A percentile compares a stretch with the other conserved stretches of the same genome.
phyloP scores from a whole-genome alignment of 2,888 invertebrate genomes.

The Nysson spinosus region DNA sequence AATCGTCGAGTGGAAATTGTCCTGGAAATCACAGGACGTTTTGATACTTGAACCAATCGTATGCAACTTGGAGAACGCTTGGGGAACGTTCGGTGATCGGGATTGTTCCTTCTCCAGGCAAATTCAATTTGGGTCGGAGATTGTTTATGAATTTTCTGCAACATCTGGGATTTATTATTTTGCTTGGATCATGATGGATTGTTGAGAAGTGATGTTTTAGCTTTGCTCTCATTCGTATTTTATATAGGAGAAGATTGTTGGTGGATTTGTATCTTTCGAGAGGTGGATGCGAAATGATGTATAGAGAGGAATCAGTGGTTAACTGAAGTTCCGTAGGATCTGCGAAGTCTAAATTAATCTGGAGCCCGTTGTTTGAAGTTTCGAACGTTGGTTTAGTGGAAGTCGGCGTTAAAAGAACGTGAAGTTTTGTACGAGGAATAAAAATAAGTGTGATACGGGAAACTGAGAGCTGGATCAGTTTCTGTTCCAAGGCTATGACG shows the following conservation, averaged over 20 bases:
- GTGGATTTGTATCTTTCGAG: too few relatives aligned
- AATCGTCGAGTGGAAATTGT: conserved; percentile 12
- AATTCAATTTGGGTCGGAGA: conserved; percentile 22
- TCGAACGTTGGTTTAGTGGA: conserved; percentile 29
- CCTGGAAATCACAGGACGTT: background rate
- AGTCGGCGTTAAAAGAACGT: conserved; percentile 41
- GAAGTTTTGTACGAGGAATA: conserved; percentile 41
- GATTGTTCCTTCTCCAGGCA: conserved; percentile 4
- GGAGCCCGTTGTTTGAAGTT: conserved; percentile 47
- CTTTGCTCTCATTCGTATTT: too few relatives aligned
- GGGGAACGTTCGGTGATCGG: background rate
- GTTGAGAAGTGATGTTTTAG: too few relatives aligned
- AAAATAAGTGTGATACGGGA: conserved; percentile 49
- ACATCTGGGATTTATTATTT: background rate
- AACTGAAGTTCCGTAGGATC: conserved; percentile 31
- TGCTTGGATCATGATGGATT: too few relatives aligned
- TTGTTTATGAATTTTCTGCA: background rate
- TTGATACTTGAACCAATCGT: background rate
- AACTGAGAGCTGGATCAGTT: conserved; percentile 29
- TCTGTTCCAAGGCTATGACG: conserved; percentile 15
- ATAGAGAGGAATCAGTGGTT: conserved; percentile 1
- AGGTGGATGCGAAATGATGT: background rate
- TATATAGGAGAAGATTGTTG: too few relatives aligned
- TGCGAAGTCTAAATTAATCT: conserved; percentile 48
- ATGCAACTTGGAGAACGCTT: background rate